A percentile compares a stretch with the other conserved stretches of the same genome.
Evolutionary conservation across 2,113 vertebrate genomes (phyloP).

Genomic region (Henicopernis longicauda): DNA sequence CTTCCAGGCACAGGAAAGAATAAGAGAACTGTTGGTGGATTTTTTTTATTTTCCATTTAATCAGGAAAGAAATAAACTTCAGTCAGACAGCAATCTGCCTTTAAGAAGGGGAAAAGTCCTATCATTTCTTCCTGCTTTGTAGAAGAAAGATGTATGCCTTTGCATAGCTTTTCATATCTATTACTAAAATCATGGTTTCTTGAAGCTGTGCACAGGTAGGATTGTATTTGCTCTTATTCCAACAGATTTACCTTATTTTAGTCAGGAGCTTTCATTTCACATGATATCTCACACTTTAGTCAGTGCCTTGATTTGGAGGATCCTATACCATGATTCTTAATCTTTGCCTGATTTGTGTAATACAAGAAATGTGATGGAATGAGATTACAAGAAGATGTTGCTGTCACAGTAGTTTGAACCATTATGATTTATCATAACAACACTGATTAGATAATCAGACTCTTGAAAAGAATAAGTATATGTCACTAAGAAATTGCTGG

Average conservation of each 20-base stretch:
- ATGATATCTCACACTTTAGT: background rate
- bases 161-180: background rate
- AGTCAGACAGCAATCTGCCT: background rate
- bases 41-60: background rate
- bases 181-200: background rate
- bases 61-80: background rate
- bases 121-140: background rate
- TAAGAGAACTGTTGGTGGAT: background rate
- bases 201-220: background rate
- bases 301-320: background rate
- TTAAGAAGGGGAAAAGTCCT: background rate
- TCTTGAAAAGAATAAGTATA: background rate
- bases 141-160: background rate
- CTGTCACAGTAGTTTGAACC: background rate
- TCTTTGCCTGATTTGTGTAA: background rate
- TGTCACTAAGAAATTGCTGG: background rate
- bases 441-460: constrained; percentile 2
- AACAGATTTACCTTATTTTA: background rate
- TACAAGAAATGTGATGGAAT: background rate
- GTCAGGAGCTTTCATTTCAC: background rate
- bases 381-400: background rate
- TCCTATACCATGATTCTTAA: background rate
- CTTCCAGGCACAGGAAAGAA: background rate
- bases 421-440: background rate
- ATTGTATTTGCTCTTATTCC: background rate